Conservation (phyloP, 2,113 vertebrate genomes). For the Corvus cornix region DNA sequence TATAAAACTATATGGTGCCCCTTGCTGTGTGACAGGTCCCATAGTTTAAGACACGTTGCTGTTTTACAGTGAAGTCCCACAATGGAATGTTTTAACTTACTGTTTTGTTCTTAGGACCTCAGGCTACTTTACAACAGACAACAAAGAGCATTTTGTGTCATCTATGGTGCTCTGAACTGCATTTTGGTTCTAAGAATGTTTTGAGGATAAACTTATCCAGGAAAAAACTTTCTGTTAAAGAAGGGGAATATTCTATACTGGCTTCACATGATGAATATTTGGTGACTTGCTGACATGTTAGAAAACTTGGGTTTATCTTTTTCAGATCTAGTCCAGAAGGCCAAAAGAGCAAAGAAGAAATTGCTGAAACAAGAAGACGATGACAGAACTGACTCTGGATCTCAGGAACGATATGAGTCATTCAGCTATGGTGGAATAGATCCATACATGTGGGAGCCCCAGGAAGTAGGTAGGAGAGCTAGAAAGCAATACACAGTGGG, state of each 20-base stretch:
- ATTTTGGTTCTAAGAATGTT: not conserved
- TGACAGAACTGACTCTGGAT: constrained; percentile 81
- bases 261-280: not conserved
- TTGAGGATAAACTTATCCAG: not conserved
- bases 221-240: not conserved
- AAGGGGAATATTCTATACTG: not conserved
- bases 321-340: constrained; percentile 89
- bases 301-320: not conserved
- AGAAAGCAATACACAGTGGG: fast-evolving
- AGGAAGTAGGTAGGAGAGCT: constrained; percentile 88
- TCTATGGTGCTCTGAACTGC: not conserved
- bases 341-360: constrained; percentile 95
- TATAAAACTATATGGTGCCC: not conserved
- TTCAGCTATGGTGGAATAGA: constrained; percentile 95
- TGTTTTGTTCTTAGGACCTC: not conserved
- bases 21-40: not conserved
- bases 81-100: not conserved
- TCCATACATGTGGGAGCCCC: constrained; percentile 97
- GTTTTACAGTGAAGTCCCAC: not conserved
- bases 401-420: constrained; percentile 83
- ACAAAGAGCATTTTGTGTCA: not conserved
- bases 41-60: not conserved
- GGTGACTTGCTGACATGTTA: not conserved
- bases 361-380: constrained; percentile 89
- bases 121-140: not conserved